Conservation (phyloP, 2,888 invertebrate species). For the Clunio marinus region DNA sequence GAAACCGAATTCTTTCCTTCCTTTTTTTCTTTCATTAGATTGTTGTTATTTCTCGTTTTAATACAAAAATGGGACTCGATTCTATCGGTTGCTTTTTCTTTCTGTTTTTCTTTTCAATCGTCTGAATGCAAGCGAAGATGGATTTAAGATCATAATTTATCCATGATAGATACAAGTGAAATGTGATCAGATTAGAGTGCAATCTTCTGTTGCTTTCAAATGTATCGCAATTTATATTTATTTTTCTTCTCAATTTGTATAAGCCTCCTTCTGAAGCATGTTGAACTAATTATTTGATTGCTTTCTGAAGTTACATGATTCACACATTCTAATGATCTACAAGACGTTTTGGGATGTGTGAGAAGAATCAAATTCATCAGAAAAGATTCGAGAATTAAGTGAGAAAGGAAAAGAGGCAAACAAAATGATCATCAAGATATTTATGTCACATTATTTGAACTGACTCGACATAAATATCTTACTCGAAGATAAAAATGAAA, state of each 20-base stretch:
- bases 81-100: not conserved
- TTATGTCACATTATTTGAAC: constrained; percentile 1
- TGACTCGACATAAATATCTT: not conserved
- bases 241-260: not conserved
- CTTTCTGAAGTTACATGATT: not conserved
- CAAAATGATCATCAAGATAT: not conserved
- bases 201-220: not conserved
- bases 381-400: not conserved
- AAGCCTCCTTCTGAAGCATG: not conserved
- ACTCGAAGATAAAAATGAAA: not conserved
- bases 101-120: not conserved
- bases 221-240: not conserved
- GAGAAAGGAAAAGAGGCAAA: not conserved
- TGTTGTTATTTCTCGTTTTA: not conserved
- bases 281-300: not conserved
- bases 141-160: constrained; percentile 5
- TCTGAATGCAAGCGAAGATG: not conserved
- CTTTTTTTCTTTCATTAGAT: constrained; percentile 9
- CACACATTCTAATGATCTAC: constrained; percentile 17
- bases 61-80: not conserved
- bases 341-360: not conserved
- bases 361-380: not conserved
- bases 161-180: not conserved
- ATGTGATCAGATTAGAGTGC: constrained; percentile 13
- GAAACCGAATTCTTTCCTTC: not conserved